Conservation (phyloP, 2,888 invertebrate species). For the Cordilura impudica region DNA sequence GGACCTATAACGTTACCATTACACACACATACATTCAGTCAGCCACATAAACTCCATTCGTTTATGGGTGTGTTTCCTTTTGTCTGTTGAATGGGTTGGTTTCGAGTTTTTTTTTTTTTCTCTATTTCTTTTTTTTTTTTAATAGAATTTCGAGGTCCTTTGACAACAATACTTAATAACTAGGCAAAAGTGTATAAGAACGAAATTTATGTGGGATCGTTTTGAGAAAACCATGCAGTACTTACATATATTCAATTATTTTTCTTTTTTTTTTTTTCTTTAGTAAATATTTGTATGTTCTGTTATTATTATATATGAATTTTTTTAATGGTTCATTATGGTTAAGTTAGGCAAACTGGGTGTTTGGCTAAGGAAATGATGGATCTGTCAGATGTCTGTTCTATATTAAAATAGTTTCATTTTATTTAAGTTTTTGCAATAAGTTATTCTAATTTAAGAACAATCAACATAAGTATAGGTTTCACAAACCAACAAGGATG, state of each 20-base stretch:
- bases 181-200: constrained; percentile 33
- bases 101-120: background rate
- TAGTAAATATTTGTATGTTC: background rate
- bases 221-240: constrained; percentile 13
- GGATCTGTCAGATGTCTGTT: too few species aligned
- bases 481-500: background rate
- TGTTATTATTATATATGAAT: background rate
- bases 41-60: background rate
- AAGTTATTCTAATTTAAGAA: too few species aligned
- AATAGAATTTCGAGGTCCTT: constrained; percentile 39
- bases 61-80: constrained; percentile 43
- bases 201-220: constrained; percentile 43
- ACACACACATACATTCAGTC: constrained; percentile 6
- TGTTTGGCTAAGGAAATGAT: background rate
- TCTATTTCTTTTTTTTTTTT: background rate
- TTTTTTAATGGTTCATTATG: background rate
- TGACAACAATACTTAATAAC: constrained; percentile 35
- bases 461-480: too few species aligned
- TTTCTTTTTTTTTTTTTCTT: background rate
- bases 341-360: background rate
- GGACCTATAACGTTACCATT: constrained; percentile 34
- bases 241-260: background rate
- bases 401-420: too few species aligned
- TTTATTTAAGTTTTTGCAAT: too few species aligned
- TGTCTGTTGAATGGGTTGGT: constrained; percentile 44